A percentile compares a stretch with the other conserved stretches of the same genome.
Conservation (phyloP, 2,888 invertebrate species). For the Hipparchia semele region DNA sequence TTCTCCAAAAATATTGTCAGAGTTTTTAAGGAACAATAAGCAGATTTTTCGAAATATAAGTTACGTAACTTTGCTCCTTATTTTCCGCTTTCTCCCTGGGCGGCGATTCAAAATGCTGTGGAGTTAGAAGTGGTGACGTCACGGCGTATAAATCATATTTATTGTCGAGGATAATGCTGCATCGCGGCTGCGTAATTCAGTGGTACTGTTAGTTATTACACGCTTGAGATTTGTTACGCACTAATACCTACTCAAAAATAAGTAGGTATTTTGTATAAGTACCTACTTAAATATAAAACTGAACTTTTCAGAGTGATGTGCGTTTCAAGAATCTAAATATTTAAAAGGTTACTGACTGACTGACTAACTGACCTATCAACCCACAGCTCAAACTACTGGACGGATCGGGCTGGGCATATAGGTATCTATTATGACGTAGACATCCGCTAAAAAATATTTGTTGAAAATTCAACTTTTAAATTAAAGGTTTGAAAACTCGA, state of each 20-base stretch:
- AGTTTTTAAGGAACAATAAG: background rate
- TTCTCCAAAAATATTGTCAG: no score
- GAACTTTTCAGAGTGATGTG: background rate
- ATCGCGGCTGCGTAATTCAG: conserved; percentile 44
- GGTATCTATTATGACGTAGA: no score
- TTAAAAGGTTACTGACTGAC: no score
- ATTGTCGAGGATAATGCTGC: conserved; percentile 54
- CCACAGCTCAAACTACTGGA: no score
- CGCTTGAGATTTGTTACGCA: conserved; percentile 8
- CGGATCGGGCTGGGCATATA: no score
- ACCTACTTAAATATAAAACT: background rate
- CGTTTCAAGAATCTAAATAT: no score
- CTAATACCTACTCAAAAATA: background rate
- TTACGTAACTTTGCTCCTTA: background rate
- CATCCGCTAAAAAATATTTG: no score
- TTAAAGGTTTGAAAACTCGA: no score
- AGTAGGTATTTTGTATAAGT: background rate
- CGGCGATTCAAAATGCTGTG: conserved; percentile 54
- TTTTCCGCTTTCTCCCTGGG: conserved; percentile 43
- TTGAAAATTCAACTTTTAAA: no score
- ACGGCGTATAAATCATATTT: conserved; percentile 70
- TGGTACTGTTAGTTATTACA: conserved; percentile 30
- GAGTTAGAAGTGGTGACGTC: conserved; percentile 55
- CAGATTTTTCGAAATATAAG: background rate
- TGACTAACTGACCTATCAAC: no score